A percentile compares a stretch with the other conserved stretches of the same genome.
Conservation (phyloP, 2,888 invertebrate genomes). For the Callyntrura sp. region DNA sequence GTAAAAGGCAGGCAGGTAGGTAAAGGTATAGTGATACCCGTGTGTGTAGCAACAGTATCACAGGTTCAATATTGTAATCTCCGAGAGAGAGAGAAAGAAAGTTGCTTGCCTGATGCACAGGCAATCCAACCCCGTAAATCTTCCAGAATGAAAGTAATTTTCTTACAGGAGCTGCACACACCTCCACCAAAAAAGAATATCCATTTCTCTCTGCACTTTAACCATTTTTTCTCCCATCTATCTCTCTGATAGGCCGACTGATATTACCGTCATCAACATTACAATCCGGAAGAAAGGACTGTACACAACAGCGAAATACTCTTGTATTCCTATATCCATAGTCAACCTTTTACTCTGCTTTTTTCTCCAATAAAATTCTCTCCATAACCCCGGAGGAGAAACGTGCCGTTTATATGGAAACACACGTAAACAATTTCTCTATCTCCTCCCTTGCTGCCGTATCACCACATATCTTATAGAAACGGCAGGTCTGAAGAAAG, state of each 20-base stretch:
- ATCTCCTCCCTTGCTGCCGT: neutral
- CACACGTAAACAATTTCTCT: neutral
- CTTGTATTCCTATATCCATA: neutral
- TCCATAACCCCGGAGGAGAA: too few relatives aligned
- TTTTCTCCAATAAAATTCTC: neutral
- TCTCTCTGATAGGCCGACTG: constrained; percentile 61
- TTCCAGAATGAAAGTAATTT: constrained; percentile 76
- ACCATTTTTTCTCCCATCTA: constrained; percentile 56
- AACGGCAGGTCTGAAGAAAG: neutral
- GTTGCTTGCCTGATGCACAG: neutral
- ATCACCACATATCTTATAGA: neutral
- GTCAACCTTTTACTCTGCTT: neutral
- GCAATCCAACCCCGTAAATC: constrained; percentile 60
- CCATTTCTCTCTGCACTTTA: constrained; percentile 65
- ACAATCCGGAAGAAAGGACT: constrained; percentile 65
- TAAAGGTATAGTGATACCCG: neutral
- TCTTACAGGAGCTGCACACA: constrained; percentile 69
- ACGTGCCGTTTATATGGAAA: neutral
- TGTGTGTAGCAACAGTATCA: neutral
- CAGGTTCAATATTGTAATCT: constrained; percentile 75
- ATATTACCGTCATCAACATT: constrained; percentile 76
- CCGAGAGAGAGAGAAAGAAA: constrained; percentile 39
- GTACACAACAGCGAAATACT: too few relatives aligned
- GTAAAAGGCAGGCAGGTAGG: too few relatives aligned
- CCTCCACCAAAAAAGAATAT: constrained; percentile 53